These are phyloP conservation scores for Muschampia plurimacula DNA, from an alignment of 2,888 invertebrate species.

Conservation along the genomic window DNA sequence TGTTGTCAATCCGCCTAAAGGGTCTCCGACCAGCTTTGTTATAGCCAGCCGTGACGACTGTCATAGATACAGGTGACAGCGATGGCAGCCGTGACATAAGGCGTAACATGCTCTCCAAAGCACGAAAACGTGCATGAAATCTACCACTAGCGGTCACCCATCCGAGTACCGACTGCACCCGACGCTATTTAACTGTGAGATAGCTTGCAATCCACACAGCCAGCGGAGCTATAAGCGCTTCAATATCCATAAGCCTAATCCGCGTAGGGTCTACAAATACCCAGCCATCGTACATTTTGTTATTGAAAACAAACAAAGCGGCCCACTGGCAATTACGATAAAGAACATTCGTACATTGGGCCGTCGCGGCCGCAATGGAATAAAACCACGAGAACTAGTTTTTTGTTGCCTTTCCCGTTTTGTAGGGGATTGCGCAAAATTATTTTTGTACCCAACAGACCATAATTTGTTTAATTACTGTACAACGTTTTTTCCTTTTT, in stretches of 20 bases:
- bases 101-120: too few species aligned
- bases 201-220: neutral
- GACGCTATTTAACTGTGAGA: too few species aligned
- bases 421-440: constrained; percentile 16
- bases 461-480: neutral
- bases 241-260: constrained; percentile 3
- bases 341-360: constrained; percentile 38
- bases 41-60: too few species aligned
- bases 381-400: constrained; percentile 22
- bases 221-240: too few species aligned
- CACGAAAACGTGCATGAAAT: too few species aligned
- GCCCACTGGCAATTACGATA: constrained; percentile 55
- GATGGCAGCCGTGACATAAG: too few species aligned
- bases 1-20: too few species aligned
- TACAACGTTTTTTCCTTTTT: neutral
- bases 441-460: constrained; percentile 15
- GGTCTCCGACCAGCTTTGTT: too few species aligned
- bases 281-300: constrained; percentile 56
- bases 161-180: too few species aligned
- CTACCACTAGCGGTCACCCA: too few species aligned
- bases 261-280: constrained; percentile 42
- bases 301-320: constrained; percentile 57
- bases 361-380: constrained; percentile 23
- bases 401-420: constrained; percentile 22
- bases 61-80: too few species aligned